Conservation (phyloP, 2,113 vertebrate species). For the Fulica atra region DNA sequence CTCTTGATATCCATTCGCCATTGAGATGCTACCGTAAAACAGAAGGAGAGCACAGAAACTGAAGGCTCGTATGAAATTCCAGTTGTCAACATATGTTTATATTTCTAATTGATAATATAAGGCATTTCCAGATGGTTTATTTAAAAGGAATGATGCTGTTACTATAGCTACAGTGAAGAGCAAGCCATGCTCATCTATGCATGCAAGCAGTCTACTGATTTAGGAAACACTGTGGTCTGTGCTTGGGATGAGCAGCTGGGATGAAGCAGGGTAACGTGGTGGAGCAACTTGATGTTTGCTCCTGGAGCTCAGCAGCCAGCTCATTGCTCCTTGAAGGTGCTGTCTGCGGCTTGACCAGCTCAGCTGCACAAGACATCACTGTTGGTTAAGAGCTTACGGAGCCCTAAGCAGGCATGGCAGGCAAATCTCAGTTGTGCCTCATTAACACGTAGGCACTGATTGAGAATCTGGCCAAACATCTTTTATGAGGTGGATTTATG, state of each 20-base stretch:
- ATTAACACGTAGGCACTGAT: neutral
- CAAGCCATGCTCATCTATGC: neutral
- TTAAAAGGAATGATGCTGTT: neutral
- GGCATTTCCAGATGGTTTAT: neutral
- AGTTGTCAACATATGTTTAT: neutral
- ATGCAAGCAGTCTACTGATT: neutral
- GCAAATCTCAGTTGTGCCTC: neutral
- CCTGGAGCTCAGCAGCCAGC: neutral
- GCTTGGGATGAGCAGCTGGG: neutral
- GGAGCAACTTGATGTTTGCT: neutral
- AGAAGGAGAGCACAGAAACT: neutral
- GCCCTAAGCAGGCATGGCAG: neutral
- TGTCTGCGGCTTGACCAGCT: neutral
- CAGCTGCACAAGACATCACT: neutral
- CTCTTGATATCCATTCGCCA: constrained; percentile 72
- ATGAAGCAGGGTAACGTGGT: neutral
- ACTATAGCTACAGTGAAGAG: neutral
- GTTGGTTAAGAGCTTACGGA: neutral
- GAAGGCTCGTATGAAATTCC: neutral
- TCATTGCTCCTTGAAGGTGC: neutral
- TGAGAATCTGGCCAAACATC: neutral
- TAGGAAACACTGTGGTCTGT: neutral
- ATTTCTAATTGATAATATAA: neutral
- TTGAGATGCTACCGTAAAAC: constrained; percentile 67
- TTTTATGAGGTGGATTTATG: constrained; percentile 6